phyloP scores from a whole-genome alignment of 2,888 invertebrate genomes.

The Agrypnus murinus region DNA sequence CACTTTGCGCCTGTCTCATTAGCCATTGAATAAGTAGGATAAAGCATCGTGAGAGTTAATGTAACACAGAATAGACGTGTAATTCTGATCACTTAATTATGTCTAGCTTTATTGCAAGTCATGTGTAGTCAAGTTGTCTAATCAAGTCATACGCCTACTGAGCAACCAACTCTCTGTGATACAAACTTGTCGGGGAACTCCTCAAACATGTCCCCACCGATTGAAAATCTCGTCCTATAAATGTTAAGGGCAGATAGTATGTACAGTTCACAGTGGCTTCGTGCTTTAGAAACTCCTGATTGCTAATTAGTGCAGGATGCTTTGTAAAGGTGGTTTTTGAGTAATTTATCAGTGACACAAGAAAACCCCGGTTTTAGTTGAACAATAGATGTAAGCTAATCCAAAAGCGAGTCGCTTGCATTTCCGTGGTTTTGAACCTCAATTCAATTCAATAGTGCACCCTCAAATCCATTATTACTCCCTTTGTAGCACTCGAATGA shows the following conservation, averaged over 20 bases:
- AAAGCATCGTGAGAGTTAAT: constrained; percentile 25
- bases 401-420: constrained; percentile 4
- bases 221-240: constrained; percentile 29
- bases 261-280: constrained; percentile 11
- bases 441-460: constrained; percentile 3
- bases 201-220: constrained; percentile 37
- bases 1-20: constrained; percentile 34
- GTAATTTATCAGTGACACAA: constrained; percentile 1
- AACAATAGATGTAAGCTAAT: constrained; percentile 12
- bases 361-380: not conserved
- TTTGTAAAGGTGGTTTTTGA: constrained; percentile 20
- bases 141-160: constrained; percentile 44
- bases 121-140: constrained; percentile 33
- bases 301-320: constrained; percentile 7
- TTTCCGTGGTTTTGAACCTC: constrained; percentile 1
- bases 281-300: constrained; percentile 5
- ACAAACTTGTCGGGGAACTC: constrained; percentile 35
- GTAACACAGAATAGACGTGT: constrained; percentile 38
- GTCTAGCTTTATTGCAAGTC: constrained; percentile 38
- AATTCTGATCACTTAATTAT: constrained; percentile 42
- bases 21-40: constrained; percentile 30
- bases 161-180: constrained; percentile 25
- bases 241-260: not conserved
- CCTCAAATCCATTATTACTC: constrained; percentile 10
- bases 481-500: constrained; percentile 1